Conservation (phyloP, 2,888 invertebrate species). For the Nomada lathburiana region DNA sequence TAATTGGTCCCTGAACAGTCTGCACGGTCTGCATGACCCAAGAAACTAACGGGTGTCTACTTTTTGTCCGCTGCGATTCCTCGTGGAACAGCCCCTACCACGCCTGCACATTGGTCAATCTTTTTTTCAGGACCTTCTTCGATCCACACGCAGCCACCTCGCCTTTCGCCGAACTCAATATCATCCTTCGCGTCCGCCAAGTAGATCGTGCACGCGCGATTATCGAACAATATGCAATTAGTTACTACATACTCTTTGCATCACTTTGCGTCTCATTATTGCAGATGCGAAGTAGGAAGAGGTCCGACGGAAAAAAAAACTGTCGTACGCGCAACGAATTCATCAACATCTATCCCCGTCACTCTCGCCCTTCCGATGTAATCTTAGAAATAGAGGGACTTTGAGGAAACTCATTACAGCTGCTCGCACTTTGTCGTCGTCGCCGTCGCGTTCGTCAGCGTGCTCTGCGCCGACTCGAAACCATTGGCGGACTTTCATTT, state of each 20-base stretch:
- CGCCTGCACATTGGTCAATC: constrained; percentile 24
- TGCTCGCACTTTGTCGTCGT: constrained; percentile 66
- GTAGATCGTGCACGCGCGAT: not conserved
- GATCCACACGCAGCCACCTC: constrained; percentile 43
- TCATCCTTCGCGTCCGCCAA: constrained; percentile 2
- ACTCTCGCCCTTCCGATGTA: constrained; percentile 35
- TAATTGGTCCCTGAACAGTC: constrained; percentile 69
- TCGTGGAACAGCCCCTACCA: not conserved
- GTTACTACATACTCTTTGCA: constrained; percentile 14
- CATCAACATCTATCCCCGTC: not conserved
- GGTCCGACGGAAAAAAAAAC: not conserved
- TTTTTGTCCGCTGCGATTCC: constrained; percentile 24
- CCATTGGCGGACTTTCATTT: constrained; percentile 63
- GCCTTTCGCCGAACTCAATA: not conserved
- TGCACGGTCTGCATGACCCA: constrained; percentile 57
- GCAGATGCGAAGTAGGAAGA: not conserved
- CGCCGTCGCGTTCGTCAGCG: constrained; percentile 27
- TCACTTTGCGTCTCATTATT: constrained; percentile 17
- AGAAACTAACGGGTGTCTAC: constrained; percentile 67
- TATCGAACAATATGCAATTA: constrained; percentile 21
- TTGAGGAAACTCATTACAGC: constrained; percentile 64
- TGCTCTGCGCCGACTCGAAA: constrained; percentile 58
- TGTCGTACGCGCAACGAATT: constrained; percentile 32
- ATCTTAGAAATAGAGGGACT: constrained; percentile 56
- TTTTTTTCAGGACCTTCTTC: constrained; percentile 50